Base-by-base conservation (phyloP, 2,113 vertebrate species). In the Serinus canaria region DNA sequence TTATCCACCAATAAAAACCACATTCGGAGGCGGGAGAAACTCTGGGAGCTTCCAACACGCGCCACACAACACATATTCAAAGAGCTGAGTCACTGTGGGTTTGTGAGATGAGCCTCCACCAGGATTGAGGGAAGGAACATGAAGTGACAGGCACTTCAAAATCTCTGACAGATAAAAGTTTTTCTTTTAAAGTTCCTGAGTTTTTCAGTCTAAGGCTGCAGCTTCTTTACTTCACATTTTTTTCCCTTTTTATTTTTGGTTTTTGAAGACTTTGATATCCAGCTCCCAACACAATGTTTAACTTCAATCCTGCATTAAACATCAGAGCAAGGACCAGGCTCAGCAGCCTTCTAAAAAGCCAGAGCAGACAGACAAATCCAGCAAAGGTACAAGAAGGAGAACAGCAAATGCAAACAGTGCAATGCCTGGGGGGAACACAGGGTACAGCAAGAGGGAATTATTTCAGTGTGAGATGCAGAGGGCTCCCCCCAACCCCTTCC, bases 61-160 rank as follows among this genome's bases (percentile, higher is more conserved):
- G 62, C 67, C 93, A 77, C 83, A 72, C 47, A 89, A 83, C 49
- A 83, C 90, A 92, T 90, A 95, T 84, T 95, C 85, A 78, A 59
- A 92, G 1, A 82, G 88, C 83, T 93, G 87, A 92, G 63, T 86
- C 92, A 89, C 2, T 43, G 41, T 46, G 77, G 88, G 21, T 91
- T 95, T 86, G 64, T 68, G 73, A 92, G 94, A 89, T 5, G 77
- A 88, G 90, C 53, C 68, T 88, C 67, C 28, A 69, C 15, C 55
- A 83, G 11, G 10, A 85, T 13, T 55, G 60, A 86, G 77, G 73
- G 80, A 68, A 87, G 67, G 74, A 95, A 90, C 89, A 41, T 20
- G 0, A 62, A 86, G 63, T 89, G 93, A 92, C 85, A 89, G 23
- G 49, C 62, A 78, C 76, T 39, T 91, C 58, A 44, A 64, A 62